These are phyloP conservation scores for Brachionus calyciflorus DNA, from an alignment of 1,140 invertebrate genomes.

Conservation along the genomic window DNA sequence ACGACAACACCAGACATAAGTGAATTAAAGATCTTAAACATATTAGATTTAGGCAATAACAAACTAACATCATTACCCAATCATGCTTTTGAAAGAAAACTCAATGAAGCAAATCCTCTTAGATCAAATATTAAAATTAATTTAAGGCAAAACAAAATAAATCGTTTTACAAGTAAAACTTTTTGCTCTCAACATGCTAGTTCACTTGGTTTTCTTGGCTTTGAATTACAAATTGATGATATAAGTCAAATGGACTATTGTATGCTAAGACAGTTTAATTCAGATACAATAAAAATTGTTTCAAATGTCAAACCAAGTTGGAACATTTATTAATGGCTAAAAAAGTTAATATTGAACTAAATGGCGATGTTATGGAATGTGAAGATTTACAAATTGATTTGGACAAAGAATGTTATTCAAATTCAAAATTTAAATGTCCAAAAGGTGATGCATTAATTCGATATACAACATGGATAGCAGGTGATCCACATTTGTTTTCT, in stretches of 20 bases:
- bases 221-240: background rate
- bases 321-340: background rate
- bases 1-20: constrained; percentile 20
- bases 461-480: constrained; percentile 1
- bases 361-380: background rate
- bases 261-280: background rate
- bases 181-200: constrained; percentile 5
- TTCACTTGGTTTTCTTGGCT: background rate
- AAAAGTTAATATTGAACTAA: background rate
- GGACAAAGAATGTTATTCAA: background rate
- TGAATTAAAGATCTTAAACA: background rate
- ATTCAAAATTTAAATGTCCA: background rate
- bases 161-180: background rate
- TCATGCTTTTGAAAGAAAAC: constrained; percentile 1
- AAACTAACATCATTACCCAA: background rate
- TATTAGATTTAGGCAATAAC: background rate
- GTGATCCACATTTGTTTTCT: constrained; percentile 24
- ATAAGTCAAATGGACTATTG: constrained; percentile 1
- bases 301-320: background rate
- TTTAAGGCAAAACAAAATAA: background rate
- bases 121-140: background rate
- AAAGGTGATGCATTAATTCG: background rate
- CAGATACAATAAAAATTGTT: background rate
- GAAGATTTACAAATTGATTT: background rate
- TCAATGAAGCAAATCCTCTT: background rate